Percentiles rank a stretch among this genome's conserved stretches.
These are phyloP conservation scores for Tokudaia tokunoshimensis DNA, from an alignment of 2,797 vertebrate species.

Conservation along the genomic window DNA sequence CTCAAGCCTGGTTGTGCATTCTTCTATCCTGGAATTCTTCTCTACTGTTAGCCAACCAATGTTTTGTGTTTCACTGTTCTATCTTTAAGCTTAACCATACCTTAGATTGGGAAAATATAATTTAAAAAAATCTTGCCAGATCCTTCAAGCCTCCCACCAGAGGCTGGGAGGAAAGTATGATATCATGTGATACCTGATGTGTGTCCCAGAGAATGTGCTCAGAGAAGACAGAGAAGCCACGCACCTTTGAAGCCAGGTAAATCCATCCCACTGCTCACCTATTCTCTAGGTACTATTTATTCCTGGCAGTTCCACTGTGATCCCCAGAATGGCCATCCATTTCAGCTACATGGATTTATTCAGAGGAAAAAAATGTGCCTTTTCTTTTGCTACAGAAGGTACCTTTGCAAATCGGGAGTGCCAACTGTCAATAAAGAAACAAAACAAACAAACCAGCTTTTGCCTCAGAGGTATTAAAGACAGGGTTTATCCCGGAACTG, in stretches of 20 bases:
- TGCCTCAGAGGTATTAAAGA: neutral
- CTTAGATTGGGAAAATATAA: too few species aligned
- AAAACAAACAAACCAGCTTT: neutral
- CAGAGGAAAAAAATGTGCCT: neutral
- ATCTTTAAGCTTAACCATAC: neutral
- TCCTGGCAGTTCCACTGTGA: neutral
- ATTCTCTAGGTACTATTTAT: neutral
- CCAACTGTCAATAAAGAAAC: neutral
- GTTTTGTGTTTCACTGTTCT: too few species aligned
- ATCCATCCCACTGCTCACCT: neutral
- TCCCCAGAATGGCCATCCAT: neutral
- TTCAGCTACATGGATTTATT: neutral
- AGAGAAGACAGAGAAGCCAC: neutral
- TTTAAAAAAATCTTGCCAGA: too few species aligned
- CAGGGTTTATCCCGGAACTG: neutral
- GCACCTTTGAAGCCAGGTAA: too few species aligned
- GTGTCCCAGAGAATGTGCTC: too few species aligned
- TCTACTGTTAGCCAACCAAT: too few species aligned
- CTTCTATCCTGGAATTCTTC: neutral
- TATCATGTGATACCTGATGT: neutral
- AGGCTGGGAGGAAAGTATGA: neutral
- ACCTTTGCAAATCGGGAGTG: neutral
- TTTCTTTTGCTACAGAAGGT: neutral
- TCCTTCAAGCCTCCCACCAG: too few species aligned
- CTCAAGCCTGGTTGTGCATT: too few species aligned